A percentile compares a stretch with the other conserved stretches of the same genome.
These are phyloP conservation scores for Callipepla californica DNA, from an alignment of 2,113 vertebrate species.

Conservation along the genomic window DNA sequence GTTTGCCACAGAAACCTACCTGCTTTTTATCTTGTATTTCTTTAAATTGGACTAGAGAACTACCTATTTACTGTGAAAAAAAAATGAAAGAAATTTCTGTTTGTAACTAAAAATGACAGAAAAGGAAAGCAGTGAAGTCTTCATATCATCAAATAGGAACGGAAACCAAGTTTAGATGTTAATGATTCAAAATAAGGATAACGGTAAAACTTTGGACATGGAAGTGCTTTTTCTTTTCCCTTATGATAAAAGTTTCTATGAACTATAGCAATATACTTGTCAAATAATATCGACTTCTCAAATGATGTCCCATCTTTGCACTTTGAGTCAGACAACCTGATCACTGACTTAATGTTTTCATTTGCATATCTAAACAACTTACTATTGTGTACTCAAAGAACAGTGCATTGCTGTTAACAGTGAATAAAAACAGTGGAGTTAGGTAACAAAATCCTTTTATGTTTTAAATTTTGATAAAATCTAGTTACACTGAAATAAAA, in stretches of 20 bases:
- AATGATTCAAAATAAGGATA: not conserved
- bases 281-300: not conserved
- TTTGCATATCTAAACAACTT: not conserved
- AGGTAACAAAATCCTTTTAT: not conserved
- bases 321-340: not conserved
- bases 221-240: not conserved
- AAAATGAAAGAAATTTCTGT: not conserved
- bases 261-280: not conserved
- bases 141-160: not conserved
- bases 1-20: accelerated
- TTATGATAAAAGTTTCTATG: not conserved
- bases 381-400: not conserved
- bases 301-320: not conserved
- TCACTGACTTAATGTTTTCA: not conserved
- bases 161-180: not conserved
- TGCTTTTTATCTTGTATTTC: not conserved
- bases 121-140: not conserved
- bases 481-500: not conserved
- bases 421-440: not conserved
- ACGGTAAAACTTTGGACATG: not conserved
- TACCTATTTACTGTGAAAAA: not conserved
- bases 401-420: not conserved
- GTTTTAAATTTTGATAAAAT: not conserved
- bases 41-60: not conserved
- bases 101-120: not conserved